These are phyloP conservation scores for Pachydiplax longipennis DNA, from an alignment of 2,888 invertebrate species.

Conservation along the genomic window DNA sequence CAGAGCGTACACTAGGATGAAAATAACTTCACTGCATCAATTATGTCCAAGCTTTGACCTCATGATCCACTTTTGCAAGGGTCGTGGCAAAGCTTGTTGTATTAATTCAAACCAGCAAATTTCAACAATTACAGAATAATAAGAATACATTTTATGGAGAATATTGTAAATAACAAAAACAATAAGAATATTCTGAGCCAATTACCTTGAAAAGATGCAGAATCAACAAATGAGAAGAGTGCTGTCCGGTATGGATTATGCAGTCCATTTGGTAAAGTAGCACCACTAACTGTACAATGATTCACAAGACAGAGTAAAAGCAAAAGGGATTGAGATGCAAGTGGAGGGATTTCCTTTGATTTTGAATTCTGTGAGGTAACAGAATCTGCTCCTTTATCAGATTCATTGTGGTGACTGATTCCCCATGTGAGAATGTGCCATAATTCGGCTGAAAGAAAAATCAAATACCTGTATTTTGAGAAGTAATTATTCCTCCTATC, in stretches of 20 bases:
- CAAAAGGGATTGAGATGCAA: slow-evolving; percentile 91
- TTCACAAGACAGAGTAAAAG: slow-evolving; percentile 88
- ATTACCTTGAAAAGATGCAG: slow-evolving; percentile 67
- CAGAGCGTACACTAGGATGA: too few relatives aligned
- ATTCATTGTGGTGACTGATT: slow-evolving; percentile 54
- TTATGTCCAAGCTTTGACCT: too few relatives aligned
- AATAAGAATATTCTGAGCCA: too few relatives aligned
- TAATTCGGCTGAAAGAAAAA: slow-evolving; percentile 67
- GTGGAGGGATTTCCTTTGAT: slow-evolving; percentile 60
- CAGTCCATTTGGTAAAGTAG: slow-evolving; percentile 60
- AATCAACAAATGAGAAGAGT: slow-evolving; percentile 82
- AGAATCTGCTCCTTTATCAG: slow-evolving; percentile 49
- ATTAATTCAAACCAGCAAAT: too few relatives aligned
- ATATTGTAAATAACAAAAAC: too few relatives aligned
- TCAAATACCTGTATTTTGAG: not conserved
- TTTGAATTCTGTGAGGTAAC: slow-evolving; percentile 52
- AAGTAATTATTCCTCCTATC: too few relatives aligned
- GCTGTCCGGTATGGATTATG: slow-evolving; percentile 86
- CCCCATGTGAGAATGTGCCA: slow-evolving; percentile 82
- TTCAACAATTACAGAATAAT: too few relatives aligned
- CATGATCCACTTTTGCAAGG: too few relatives aligned
- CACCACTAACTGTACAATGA: slow-evolving; percentile 74
- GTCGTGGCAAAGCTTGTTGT: too few relatives aligned
- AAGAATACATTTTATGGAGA: too few relatives aligned
- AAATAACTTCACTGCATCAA: too few relatives aligned